Evolutionary conservation across 2,797 vertebrate genomes (phyloP).

Genomic region (Crax fasciolata): DNA sequence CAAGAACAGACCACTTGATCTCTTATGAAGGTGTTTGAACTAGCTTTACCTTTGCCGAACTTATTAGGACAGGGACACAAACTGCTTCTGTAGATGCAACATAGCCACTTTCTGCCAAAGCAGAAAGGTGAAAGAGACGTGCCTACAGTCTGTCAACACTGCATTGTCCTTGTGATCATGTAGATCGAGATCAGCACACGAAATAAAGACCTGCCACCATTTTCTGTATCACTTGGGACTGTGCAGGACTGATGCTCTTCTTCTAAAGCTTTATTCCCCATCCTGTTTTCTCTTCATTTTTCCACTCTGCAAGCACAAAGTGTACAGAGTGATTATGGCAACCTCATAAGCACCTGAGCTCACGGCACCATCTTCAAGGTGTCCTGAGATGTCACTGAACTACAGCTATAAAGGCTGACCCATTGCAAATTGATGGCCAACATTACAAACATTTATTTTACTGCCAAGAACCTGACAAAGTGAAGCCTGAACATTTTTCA

Average conservation of each 20-base stretch:
- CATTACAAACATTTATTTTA: neutral
- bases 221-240: neutral
- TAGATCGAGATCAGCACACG: neutral
- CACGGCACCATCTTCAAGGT: neutral
- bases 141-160: neutral
- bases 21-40: neutral
- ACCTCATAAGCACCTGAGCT: neutral
- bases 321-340: neutral
- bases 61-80: neutral
- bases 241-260: neutral
- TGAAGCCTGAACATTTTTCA: neutral
- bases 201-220: neutral
- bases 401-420: neutral
- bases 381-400: neutral
- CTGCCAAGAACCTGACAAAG: neutral
- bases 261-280: neutral
- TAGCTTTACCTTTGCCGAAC: neutral
- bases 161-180: neutral
- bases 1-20: neutral
- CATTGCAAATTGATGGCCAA: neutral
- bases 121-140: neutral
- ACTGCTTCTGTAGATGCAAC: neutral
- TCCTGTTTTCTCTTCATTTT: neutral
- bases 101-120: neutral
- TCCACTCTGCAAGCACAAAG: neutral